Evolutionary conservation across 35 echinoderm and acorn worm genomes (phyloP), one percentile per base, ranked within the genome.

Genomic region (Ptychodera flava): DNA sequence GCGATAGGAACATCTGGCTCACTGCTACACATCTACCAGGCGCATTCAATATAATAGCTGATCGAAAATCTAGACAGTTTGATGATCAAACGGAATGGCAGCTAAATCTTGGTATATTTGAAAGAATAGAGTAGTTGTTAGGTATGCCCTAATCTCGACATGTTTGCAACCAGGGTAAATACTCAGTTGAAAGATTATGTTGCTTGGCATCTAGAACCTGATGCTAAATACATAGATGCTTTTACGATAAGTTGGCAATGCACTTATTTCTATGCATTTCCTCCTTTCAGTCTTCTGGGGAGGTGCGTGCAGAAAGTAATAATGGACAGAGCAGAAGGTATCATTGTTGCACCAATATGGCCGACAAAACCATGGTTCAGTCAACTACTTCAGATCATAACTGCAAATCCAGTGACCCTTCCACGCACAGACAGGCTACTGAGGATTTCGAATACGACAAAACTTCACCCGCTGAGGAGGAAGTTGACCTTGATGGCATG

Each of bases 281-380:
- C 90, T 16, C 87, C 79, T 29, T 92, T 89, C 77, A 86, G 86
- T 34, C 78, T 91, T 37, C 27, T 91, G 29, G 86, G 82, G 35
- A 88, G 36, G 83, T 91, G 85, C 81, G 30, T 91, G 30, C 82
- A 86, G 75, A 95, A 95, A 80, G 34, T 85, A 53, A 78, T 32
- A 15, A 15, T 27, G 84, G 91, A 92, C 87, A 91, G 83, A 38
- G 90, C 90, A 81, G 90, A 87, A 36, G 87, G 93, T 30, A 81
- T 95, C 0, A n/a, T 95, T 30, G 86, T 92, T 82, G 90, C 91
- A 1, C 93, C 90, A 16, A 93, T 91, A 28, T 97, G 94, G 91
- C 94, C 94, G 28, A 93, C 94, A 36, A 91, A 97, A 82, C 34
- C 89, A 15, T 97, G 94, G 94, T 93, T 91, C 75, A 91, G 88